Percentiles rank a stretch among this genome's conserved stretches.
These are phyloP conservation scores for Herminia tarsipennalis DNA, from an alignment of 2,888 invertebrate species.

Conservation along the genomic window DNA sequence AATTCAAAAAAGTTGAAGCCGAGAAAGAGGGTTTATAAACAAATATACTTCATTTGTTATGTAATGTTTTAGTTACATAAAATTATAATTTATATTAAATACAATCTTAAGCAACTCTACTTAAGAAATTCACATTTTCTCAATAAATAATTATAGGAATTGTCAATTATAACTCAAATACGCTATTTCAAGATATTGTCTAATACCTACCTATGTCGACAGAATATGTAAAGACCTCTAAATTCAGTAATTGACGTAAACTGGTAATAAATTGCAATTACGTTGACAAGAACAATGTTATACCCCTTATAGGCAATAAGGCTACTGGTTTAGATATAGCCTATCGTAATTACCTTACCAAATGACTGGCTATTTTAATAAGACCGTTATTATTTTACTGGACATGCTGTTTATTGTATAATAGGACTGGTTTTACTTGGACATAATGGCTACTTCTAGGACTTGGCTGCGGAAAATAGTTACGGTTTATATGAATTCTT, in stretches of 20 bases:
- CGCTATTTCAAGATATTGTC: neutral
- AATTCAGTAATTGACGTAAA: slow-evolving; percentile 40
- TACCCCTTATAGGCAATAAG: slow-evolving; percentile 3
- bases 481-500: too few species aligned
- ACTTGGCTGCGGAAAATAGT: neutral
- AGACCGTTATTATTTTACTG: slow-evolving; percentile 19
- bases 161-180: too few species aligned
- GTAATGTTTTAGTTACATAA: too few species aligned
- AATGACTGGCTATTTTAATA: slow-evolving; percentile 28
- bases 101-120: too few species aligned
- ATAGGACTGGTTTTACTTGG: neutral
- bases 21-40: too few species aligned
- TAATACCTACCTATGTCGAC: neutral
- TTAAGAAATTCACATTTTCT: too few species aligned
- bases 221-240: slow-evolving; percentile 22
- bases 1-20: too few species aligned
- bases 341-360: slow-evolving; percentile 11
- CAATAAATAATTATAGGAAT: too few species aligned
- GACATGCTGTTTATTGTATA: slow-evolving; percentile 11
- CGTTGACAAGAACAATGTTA: slow-evolving; percentile 34
- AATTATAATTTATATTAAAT: too few species aligned
- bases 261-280: slow-evolving; percentile 39
- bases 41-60: too few species aligned
- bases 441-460: slow-evolving; percentile 4
- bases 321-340: slow-evolving; percentile 2